These are phyloP conservation scores for Condylostylus longicornis DNA, from an alignment of 1,140 invertebrate genomes.

Conservation along the genomic window DNA sequence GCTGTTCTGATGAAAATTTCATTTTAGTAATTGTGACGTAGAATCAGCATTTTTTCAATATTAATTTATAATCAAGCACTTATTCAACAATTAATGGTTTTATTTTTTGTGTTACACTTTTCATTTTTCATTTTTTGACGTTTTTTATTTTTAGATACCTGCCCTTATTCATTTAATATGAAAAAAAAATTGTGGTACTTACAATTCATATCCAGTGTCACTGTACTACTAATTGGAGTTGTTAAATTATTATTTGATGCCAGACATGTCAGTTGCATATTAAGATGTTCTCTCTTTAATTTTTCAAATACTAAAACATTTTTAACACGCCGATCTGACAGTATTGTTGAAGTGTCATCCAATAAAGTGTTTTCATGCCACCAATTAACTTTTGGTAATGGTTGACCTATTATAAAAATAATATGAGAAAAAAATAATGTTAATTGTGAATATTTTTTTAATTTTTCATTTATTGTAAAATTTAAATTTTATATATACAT, in stretches of 20 bases:
- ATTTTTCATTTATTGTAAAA: too few species aligned
- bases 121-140: too few species aligned
- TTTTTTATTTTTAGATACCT: too few species aligned
- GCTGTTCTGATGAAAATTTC: too few species aligned
- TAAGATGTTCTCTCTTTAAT: slow-evolving; percentile 48
- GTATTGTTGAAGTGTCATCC: slow-evolving; percentile 47
- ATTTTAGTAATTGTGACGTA: too few species aligned
- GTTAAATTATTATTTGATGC: slow-evolving; percentile 64
- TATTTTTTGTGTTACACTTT: too few species aligned
- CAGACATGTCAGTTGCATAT: slow-evolving; percentile 54
- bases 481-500: too few species aligned
- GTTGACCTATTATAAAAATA: slow-evolving; percentile 44
- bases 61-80: too few species aligned
- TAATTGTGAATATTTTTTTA: background rate
- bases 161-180: too few species aligned
- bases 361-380: slow-evolving; percentile 65
- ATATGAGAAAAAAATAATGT: slow-evolving; percentile 4
- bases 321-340: slow-evolving; percentile 46
- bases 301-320: slow-evolving; percentile 50
- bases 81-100: too few species aligned
- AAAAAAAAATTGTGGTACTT: too few species aligned
- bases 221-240: slow-evolving; percentile 52
- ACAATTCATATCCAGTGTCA: slow-evolving; percentile 65
- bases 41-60: too few species aligned
- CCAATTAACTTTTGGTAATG: slow-evolving; percentile 66